A percentile compares a stretch with the other conserved stretches of the same genome.
Conservation (phyloP, 2,888 invertebrate species). For the Fissipunctia ypsillon region DNA sequence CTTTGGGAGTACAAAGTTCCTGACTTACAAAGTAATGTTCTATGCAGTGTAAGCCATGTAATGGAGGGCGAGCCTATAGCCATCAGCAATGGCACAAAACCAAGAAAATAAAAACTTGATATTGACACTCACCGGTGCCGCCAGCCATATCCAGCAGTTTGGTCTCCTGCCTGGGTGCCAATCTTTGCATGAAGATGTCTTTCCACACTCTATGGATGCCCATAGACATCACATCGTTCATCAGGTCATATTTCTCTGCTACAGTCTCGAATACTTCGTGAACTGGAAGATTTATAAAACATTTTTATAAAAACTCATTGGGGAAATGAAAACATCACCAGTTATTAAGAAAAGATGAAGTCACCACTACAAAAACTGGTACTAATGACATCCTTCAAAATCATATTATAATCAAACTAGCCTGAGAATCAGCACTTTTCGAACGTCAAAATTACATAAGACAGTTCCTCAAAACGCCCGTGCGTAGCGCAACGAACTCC, state of each 20-base stretch:
- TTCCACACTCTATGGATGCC: conserved; percentile 99
- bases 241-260: conserved; percentile 97
- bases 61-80: not conserved
- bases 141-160: conserved; percentile 98
- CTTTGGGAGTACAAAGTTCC: not conserved
- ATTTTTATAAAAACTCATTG: not conserved
- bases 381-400: not conserved
- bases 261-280: conserved; percentile 98
- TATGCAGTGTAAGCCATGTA: not conserved
- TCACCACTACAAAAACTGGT: not conserved
- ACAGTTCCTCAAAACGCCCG: too few species aligned
- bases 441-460: too few species aligned
- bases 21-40: not conserved
- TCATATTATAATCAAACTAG: too few species aligned
- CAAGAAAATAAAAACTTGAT: not conserved
- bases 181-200: conserved; percentile 95
- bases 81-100: not conserved
- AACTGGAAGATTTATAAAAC: conserved; percentile 90
- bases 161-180: conserved; percentile 94
- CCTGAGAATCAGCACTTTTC: too few species aligned
- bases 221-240: conserved; percentile 99
- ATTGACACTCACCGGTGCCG: conserved; percentile 94
- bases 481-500: too few species aligned
- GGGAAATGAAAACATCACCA: not conserved
- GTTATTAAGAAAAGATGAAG: not conserved